phyloP scores from a whole-genome alignment of 2,113 vertebrate species.

The Aepyceros melampus region DNA sequence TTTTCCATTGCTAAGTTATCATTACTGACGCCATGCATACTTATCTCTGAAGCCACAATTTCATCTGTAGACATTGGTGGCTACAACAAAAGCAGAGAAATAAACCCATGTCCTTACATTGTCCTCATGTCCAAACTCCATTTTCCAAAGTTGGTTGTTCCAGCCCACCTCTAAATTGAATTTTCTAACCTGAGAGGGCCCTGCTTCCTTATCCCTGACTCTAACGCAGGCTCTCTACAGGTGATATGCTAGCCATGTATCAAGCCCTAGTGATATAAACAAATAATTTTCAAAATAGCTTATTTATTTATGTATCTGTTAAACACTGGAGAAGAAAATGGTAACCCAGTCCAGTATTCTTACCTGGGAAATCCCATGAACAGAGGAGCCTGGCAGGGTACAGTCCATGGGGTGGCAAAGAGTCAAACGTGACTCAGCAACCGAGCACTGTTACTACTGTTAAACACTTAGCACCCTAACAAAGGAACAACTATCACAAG shows the following conservation, averaged over 20 bases:
- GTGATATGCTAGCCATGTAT: neutral
- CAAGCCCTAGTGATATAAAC: neutral
- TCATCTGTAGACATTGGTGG: neutral
- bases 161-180: neutral
- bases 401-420: neutral
- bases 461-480: neutral
- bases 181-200: neutral
- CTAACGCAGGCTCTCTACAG: neutral
- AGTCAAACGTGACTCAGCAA: rapidly evolving
- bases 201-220: no score
- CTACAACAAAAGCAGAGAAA: neutral
- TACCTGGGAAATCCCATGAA: neutral
- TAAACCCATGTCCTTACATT: neutral
- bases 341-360: neutral
- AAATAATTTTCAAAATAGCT: neutral
- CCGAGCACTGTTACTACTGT: rapidly evolving
- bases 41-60: neutral
- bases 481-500: neutral
- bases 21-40: neutral
- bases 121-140: neutral
- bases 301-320: neutral
- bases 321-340: neutral
- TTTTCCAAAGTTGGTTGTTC: neutral
- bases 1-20: neutral
- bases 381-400: neutral